A percentile compares a stretch with the other conserved stretches of the same genome.
Conservation (phyloP, 2,888 invertebrate species). For the Chloroclysta siterata region DNA sequence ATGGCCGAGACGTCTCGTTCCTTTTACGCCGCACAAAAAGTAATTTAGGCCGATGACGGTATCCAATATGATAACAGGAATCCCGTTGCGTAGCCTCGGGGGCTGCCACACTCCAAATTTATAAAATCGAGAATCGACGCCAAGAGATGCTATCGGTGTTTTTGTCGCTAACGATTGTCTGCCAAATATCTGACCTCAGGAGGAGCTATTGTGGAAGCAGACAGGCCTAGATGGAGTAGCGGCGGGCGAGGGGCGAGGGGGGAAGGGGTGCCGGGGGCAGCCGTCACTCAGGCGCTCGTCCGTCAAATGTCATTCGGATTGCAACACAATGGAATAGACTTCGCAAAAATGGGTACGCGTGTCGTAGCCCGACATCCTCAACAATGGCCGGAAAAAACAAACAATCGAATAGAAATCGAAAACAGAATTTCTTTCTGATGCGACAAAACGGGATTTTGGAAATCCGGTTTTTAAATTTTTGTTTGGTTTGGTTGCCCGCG, state of each 20-base stretch:
- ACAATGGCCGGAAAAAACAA: conserved; percentile 81
- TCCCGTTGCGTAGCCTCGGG: conserved; percentile 80
- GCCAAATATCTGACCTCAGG: conserved; percentile 56
- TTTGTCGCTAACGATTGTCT: conserved; percentile 55
- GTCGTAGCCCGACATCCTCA: conserved; percentile 70
- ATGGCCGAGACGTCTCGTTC: conserved; percentile 63
- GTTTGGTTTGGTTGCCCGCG: conserved; percentile 66
- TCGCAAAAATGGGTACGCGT: conserved; percentile 81
- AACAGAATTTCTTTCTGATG: conserved; percentile 80
- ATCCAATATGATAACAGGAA: conserved; percentile 80
- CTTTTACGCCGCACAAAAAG: conserved; percentile 75
- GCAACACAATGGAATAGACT: conserved; percentile 79
- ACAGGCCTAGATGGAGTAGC: background rate
- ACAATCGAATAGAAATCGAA: conserved; percentile 84
- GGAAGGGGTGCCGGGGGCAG: conserved; percentile 47
- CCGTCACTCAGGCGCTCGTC: conserved; percentile 61
- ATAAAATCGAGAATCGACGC: conserved; percentile 49
- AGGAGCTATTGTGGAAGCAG: conserved; percentile 25
- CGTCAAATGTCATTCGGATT: conserved; percentile 77
- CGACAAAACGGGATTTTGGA: conserved; percentile 82
- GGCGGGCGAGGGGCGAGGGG: conserved; percentile 4
- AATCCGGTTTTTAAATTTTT: conserved; percentile 79
- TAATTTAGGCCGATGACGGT: conserved; percentile 76
- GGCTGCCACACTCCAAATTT: conserved; percentile 50
- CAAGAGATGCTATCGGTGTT: conserved; percentile 54